Evolutionary conservation across 2,888 invertebrate species (phyloP).

Genomic region (Drosophila pseudotakahashii): DNA sequence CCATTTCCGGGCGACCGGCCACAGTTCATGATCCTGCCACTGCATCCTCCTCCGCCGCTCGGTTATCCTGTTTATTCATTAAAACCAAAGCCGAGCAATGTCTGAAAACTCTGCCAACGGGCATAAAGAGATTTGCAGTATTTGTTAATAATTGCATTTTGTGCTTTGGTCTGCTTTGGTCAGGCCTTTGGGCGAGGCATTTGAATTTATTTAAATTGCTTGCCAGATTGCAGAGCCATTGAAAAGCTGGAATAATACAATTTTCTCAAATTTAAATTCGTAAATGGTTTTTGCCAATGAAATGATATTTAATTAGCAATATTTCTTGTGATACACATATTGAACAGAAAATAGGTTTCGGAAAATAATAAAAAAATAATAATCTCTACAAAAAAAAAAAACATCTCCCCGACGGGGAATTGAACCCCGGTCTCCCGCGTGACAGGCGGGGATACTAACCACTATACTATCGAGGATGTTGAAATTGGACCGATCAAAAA

Average conservation of each 20-base stretch:
- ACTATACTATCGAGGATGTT: constrained; percentile 26
- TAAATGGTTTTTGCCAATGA: neutral
- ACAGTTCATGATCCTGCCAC: constrained; percentile 18
- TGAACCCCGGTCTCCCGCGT: constrained; percentile 17
- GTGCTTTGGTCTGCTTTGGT: constrained; percentile 4
- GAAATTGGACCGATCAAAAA: neutral
- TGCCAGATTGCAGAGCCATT: neutral
- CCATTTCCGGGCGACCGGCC: constrained; percentile 40
- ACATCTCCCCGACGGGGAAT: constrained; percentile 21
- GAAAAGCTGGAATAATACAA: neutral
- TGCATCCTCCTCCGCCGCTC: neutral
- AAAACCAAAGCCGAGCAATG: constrained; percentile 33
- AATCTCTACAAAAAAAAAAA: neutral
- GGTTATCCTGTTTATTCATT: constrained; percentile 19
- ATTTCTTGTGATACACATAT: neutral
- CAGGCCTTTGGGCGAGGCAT: constrained; percentile 14
- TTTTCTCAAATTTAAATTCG: neutral
- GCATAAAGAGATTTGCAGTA: constrained; percentile 38
- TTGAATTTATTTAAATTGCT: constrained; percentile 19
- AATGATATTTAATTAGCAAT: neutral
- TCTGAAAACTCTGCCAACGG: constrained; percentile 22
- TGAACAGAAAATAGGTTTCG: neutral
- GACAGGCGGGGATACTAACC: constrained; percentile 27
- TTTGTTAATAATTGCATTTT: constrained; percentile 45
- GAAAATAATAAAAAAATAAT: neutral